Evolutionary conservation across 2,888 invertebrate species (phyloP).

Genomic region (Netelia fuscicornis): DNA sequence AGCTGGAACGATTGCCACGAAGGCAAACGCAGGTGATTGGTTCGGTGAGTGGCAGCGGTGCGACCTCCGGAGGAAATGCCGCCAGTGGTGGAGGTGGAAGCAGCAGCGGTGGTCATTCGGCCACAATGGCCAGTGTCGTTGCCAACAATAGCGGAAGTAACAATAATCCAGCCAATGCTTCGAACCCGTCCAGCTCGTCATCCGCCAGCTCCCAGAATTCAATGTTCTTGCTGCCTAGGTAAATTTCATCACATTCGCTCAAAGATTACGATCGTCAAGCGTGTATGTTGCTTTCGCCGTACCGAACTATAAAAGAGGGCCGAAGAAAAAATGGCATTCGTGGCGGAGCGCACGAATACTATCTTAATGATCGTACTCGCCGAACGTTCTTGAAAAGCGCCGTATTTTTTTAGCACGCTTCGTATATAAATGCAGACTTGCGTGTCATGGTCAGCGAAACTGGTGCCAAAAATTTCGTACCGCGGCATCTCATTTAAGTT

Average conservation of each 20-base stretch:
- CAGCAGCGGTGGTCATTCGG: conserved; percentile 79
- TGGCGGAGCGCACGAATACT: conserved; percentile 10
- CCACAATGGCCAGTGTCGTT: conserved; percentile 82
- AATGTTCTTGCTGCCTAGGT: conserved; percentile 84
- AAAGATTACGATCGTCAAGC: no score
- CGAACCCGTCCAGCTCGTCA: conserved; percentile 81
- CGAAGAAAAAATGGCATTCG: not conserved
- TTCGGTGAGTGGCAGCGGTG: conserved; percentile 85
- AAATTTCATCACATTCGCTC: conserved; percentile 53
- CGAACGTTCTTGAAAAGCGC: conserved; percentile 61
- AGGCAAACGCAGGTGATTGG: conserved; percentile 89
- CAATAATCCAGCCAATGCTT: conserved; percentile 81
- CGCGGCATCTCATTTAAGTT: conserved; percentile 53
- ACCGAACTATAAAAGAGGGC: not conserved
- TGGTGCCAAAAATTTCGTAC: conserved; percentile 72
- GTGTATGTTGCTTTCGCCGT: no score
- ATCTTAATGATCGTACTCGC: not conserved
- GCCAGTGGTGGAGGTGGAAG: conserved; percentile 70
- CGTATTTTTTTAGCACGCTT: conserved; percentile 65
- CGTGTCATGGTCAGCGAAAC: conserved; percentile 72
- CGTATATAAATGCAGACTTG: conserved; percentile 72
- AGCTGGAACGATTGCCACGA: conserved; percentile 94
- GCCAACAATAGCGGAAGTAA: conserved; percentile 82
- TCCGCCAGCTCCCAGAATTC: conserved; percentile 82
- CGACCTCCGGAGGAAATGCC: conserved; percentile 77